Evolutionary conservation across 2,113 vertebrate genomes (phyloP), one percentile per base, ranked within the genome.

Genomic region (Thamnophis sirtalis): DNA sequence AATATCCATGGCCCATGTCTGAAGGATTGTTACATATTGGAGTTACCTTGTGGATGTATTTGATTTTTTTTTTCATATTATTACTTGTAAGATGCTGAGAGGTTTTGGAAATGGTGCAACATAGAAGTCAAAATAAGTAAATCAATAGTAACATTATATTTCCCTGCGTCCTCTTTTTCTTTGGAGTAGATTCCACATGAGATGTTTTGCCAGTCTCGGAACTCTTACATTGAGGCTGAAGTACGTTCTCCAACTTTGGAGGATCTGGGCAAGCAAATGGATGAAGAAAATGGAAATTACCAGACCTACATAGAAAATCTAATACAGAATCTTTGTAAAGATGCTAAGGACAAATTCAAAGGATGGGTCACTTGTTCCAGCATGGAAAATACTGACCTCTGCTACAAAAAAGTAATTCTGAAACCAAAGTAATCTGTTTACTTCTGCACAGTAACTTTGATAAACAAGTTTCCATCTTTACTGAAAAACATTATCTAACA

Each of bases 281-380:
- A 99, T 80, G 98, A 99, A 89, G 98, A 98, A 19, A 96, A 97
- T 63, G 98, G 98, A 9, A 98, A 97, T 55, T 98, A 98, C 94
- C 98, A 98, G 86, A 97, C 95, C 0, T 98, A 98, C 95, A 94
- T 99, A 95, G 98, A 99, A 92, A 97, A 96, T 54, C 97, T 98
- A 1, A 96, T 98, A 90, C 98, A 99, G 91, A 98, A 97, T 94
- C 98, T 99, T 13, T 98, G 98, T 89, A 99, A 98, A 96, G 99
- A 99, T 96, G 98, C 98, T 84, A 98, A 98, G 84, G 99, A 99
- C 91, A 99, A 98, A 96, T 99, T 99, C 96, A 99, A 99, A 95
- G 98, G 98, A 95, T 99, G 99, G 99, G 97, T 99, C 94, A 97
- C 98, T 0, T 98, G 98, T 95, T 97, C 98, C 94, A 99, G 98